Conservation (phyloP, 2,113 vertebrate genomes). For the Caracal caracal region DNA sequence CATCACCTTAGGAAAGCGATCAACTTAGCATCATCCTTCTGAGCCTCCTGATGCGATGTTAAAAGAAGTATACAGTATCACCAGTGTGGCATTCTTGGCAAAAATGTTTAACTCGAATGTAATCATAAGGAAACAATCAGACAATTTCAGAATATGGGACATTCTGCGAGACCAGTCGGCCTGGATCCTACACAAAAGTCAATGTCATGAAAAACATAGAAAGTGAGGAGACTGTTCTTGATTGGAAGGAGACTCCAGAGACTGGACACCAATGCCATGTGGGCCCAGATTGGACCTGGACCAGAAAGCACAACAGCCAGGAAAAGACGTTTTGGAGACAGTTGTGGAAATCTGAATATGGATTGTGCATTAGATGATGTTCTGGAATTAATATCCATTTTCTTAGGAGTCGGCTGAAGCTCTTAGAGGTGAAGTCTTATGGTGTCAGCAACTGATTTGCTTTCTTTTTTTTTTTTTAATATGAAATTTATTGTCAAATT, state of each 20-base stretch:
- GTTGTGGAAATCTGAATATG: not conserved
- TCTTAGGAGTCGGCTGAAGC: not conserved
- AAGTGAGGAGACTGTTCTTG: conserved; percentile 2
- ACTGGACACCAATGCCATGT: not conserved
- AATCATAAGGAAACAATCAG: conserved; percentile 57
- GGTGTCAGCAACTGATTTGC: conserved; percentile 5
- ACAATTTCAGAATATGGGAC: conserved; percentile 21
- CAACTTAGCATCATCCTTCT: not conserved
- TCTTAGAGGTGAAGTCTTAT: not conserved
- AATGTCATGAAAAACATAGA: not conserved
- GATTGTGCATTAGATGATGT: not conserved
- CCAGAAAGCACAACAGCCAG: not conserved
- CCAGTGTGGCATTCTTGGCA: not conserved
- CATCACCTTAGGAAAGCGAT: not conserved
- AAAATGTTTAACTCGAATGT: not conserved
- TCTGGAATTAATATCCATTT: not conserved
- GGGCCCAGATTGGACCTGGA: not conserved
- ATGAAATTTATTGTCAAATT: too few relatives aligned
- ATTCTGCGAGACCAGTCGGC: conserved; percentile 28
- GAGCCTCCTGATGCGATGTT: not conserved
- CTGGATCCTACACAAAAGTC: not conserved
- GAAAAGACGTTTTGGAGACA: not conserved
- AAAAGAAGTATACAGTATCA: not conserved
- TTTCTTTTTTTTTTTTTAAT: too few relatives aligned
- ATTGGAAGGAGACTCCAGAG: not conserved